phyloP scores from a whole-genome alignment of 1,140 invertebrate genomes.

The Daktulosphaira vitifoliae region DNA sequence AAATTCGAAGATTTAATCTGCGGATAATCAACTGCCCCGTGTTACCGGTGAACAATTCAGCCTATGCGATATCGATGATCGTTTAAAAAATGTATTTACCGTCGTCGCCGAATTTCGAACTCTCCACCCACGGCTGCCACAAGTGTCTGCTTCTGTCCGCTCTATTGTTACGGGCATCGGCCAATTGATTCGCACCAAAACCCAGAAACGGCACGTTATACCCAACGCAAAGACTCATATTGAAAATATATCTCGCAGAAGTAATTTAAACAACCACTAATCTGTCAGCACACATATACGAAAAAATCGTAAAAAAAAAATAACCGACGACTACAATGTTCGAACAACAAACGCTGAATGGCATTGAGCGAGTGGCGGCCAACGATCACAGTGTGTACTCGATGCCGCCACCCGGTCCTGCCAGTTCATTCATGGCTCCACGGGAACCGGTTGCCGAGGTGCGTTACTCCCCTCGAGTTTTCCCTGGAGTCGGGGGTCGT shows the following conservation, averaged over 20 bases:
- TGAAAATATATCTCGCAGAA: too few species aligned
- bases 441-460: constrained; percentile 19
- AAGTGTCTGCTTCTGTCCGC: constrained; percentile 24
- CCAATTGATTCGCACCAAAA: not conserved
- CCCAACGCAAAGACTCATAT: constrained; percentile 12
- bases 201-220: not conserved
- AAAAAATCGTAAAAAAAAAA: too few species aligned
- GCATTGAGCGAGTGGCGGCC: not conserved
- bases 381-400: not conserved
- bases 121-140: constrained; percentile 29
- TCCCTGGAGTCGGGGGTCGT: not conserved
- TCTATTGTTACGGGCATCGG: constrained; percentile 20
- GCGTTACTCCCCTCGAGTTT: not conserved
- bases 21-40: too few species aligned
- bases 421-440: constrained; percentile 20
- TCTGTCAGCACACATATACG: too few species aligned
- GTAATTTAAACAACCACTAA: not conserved
- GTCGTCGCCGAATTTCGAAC: not conserved
- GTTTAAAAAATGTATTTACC: too few species aligned
- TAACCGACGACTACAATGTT: too few species aligned
- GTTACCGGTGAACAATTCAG: too few species aligned
- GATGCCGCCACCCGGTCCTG: not conserved
- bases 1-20: too few species aligned
- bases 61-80: too few species aligned
- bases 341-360: constrained; percentile 23